Percentiles rank a stretch among this genome's conserved stretches.
Evolutionary conservation across 2,888 invertebrate genomes (phyloP).

Genomic region (Thysanoteuthis rhombus): DNA sequence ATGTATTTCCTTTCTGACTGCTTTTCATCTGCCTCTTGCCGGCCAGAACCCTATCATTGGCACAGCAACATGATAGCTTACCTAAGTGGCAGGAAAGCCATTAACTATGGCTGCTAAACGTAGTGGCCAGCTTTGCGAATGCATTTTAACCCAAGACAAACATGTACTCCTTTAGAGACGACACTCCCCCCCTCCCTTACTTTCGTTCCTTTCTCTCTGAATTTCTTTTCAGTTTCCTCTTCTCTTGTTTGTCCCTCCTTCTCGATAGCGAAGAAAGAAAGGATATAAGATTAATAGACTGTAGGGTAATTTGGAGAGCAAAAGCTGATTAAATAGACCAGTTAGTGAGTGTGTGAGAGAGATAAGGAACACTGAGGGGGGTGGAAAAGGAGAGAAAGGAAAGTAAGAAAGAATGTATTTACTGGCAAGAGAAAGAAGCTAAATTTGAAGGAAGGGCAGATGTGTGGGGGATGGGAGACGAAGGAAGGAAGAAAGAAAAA

Average conservation of each 20-base stretch:
- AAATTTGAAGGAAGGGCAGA: background rate
- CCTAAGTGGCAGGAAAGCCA: conserved; percentile 31
- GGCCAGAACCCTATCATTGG: conserved; percentile 13
- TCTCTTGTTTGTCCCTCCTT: background rate
- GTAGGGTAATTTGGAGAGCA: background rate
- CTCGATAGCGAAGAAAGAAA: background rate
- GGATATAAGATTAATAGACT: background rate
- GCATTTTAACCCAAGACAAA: conserved; percentile 31
- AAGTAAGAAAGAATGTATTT: background rate
- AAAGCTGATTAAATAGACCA: background rate
- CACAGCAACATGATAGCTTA: conserved; percentile 29
- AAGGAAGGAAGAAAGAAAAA: background rate
- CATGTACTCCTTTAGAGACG: conserved; percentile 18
- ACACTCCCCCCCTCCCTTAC: background rate
- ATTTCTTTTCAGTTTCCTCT: background rate
- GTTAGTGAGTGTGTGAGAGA: background rate
- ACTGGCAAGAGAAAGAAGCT: background rate
- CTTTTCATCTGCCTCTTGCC: conserved; percentile 15
- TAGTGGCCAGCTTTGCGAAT: conserved; percentile 30
- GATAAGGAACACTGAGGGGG: background rate
- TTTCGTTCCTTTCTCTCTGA: background rate
- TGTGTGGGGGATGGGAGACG: background rate
- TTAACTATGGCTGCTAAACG: conserved; percentile 25
- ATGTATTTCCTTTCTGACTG: conserved; percentile 1
- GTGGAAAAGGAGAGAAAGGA: background rate